phyloP scores from a whole-genome alignment of 2,888 invertebrate genomes.

The Drosophila subquinaria region DNA sequence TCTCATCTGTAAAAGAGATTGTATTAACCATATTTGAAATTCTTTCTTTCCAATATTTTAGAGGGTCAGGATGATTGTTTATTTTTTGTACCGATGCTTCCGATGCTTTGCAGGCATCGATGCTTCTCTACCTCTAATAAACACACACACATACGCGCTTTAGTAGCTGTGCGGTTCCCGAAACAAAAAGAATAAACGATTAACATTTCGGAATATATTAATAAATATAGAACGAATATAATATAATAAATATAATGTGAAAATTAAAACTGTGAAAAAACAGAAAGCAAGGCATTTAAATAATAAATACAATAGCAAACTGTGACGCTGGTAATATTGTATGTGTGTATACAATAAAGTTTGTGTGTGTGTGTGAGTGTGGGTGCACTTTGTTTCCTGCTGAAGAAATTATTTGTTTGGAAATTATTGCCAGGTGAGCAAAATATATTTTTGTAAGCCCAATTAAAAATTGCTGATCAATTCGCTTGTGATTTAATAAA shows the following conservation, averaged over 20 bases:
- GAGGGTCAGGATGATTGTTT: no score
- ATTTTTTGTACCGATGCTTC: no score
- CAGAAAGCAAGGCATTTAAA: conserved; percentile 6
- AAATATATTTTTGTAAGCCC: not conserved
- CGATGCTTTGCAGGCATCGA: no score
- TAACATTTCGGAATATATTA: not conserved
- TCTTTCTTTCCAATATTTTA: no score
- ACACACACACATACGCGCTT: no score
- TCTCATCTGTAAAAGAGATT: no score
- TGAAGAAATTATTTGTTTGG: conserved; percentile 45
- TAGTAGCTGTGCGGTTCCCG: no score
- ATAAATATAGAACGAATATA: conserved; percentile 11
- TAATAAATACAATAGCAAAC: conserved; percentile 3
- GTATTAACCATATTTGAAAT: no score
- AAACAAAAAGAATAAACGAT: conserved; percentile 17
- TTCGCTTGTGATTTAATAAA: not conserved
- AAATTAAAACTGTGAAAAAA: conserved; percentile 18
- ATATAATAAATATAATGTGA: conserved; percentile 39
- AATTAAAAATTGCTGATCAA: conserved; percentile 17
- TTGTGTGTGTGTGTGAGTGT: conserved; percentile 16
- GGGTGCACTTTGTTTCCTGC: conserved; percentile 43
- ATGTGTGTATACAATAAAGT: conserved; percentile 9
- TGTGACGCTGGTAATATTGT: conserved; percentile 27
- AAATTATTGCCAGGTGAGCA: conserved; percentile 33
- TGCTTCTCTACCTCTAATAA: no score